phyloP scores from a whole-genome alignment of 2,797 vertebrate genomes.

The Psittacula derbiana region DNA sequence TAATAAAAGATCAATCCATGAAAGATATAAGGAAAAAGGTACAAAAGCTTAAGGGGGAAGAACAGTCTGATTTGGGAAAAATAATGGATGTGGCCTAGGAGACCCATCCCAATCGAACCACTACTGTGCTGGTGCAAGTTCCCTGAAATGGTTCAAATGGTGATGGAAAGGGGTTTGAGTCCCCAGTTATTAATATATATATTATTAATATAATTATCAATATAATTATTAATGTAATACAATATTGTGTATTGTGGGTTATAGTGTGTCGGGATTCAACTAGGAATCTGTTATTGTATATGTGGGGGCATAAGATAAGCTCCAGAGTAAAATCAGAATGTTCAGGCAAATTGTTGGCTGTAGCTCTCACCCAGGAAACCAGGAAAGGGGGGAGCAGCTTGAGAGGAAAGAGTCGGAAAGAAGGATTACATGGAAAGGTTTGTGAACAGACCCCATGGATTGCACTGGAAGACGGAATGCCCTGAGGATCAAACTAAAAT shows the following conservation, averaged over 20 bases:
- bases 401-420: not conserved
- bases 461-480: not conserved
- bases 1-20: not conserved
- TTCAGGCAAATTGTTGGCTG: not conserved
- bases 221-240: not conserved
- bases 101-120: not conserved
- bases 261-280: not conserved
- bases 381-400: accelerated
- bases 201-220: not conserved
- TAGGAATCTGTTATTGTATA: not conserved
- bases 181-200: not conserved
- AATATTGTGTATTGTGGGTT: not conserved
- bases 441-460: not conserved
- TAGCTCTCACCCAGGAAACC: not conserved
- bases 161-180: not conserved
- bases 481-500: not conserved
- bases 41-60: not conserved
- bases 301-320: not conserved
- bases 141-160: not conserved
- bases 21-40: not conserved
- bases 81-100: not conserved
- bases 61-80: not conserved
- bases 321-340: not conserved
- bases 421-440: not conserved
- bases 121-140: not conserved